Conservation (phyloP, 2,113 vertebrate genomes). For the Macaca fascicularis region DNA sequence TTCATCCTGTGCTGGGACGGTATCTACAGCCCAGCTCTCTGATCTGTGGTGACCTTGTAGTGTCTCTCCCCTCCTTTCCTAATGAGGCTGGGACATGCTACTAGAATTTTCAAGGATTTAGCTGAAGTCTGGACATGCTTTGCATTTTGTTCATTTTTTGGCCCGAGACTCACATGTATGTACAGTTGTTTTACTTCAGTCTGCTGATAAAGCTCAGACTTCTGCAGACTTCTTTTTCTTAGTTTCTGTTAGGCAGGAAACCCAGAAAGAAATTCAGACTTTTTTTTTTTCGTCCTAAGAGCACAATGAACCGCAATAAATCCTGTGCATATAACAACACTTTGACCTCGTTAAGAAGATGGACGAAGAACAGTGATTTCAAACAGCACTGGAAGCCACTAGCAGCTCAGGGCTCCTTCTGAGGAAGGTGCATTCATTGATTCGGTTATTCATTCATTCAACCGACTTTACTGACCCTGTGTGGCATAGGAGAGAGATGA, state of each 20-base stretch:
- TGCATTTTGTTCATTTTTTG: slow-evolving; percentile 70
- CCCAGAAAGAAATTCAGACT: slow-evolving; percentile 5
- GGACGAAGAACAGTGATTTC: background rate
- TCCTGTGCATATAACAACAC: background rate
- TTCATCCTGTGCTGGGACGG: background rate
- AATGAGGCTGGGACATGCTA: background rate
- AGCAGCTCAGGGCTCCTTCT: background rate
- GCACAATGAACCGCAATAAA: slow-evolving; percentile 61
- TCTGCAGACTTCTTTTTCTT: slow-evolving; percentile 39
- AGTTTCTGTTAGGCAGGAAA: slow-evolving; percentile 54
- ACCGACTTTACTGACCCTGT: background rate
- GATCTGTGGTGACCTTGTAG: background rate
- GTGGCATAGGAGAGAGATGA: background rate
- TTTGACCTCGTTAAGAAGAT: slow-evolving; percentile 22
- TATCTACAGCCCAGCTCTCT: background rate
- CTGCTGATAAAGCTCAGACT: slow-evolving; percentile 69
- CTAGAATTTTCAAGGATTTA: slow-evolving; percentile 56
- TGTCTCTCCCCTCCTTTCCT: background rate
- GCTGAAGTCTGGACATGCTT: slow-evolving; percentile 9
- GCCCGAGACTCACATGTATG: background rate
- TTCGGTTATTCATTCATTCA: background rate
- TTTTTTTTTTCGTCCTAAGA: background rate
- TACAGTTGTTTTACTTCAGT: slow-evolving; percentile 73
- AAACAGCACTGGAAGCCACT: background rate
- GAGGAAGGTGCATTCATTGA: background rate